phyloP scores from a whole-genome alignment of 30 jellyfish, hydroid and myxozoan species.

The Turritopsis dohrnii region DNA sequence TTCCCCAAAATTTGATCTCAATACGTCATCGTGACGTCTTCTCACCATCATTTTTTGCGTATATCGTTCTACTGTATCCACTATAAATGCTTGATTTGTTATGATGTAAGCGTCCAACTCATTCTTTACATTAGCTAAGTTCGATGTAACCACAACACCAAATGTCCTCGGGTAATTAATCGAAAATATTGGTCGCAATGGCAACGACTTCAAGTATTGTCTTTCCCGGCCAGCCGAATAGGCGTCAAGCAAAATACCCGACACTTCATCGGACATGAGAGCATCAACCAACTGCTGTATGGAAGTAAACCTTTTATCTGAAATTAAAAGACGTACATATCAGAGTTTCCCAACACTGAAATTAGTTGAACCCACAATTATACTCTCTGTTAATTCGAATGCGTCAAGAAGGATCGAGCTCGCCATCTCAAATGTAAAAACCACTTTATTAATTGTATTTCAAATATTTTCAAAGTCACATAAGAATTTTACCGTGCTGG shows the following conservation, averaged over 20 bases:
- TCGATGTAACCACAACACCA: not conserved
- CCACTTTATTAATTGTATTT: too few species aligned
- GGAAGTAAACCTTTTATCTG: not conserved
- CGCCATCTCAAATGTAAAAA: too few species aligned
- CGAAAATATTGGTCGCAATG: not conserved
- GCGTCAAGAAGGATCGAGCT: too few species aligned
- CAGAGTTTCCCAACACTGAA: too few species aligned
- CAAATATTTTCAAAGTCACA: too few species aligned
- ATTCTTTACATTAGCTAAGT: not conserved
- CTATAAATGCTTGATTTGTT: not conserved
- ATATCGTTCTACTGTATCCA: not conserved
- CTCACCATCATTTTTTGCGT: not conserved
- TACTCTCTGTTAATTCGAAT: too few species aligned
- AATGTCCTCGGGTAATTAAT: conserved; percentile 3
- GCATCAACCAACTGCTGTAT: not conserved
- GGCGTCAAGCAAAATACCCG: conserved; percentile 2
- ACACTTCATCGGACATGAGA: not conserved
- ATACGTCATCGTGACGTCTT: too few species aligned
- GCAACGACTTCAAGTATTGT: not conserved
- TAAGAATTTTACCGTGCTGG: too few species aligned
- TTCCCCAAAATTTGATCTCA: too few species aligned
- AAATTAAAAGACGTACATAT: not conserved
- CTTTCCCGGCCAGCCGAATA: conserved; percentile 14
- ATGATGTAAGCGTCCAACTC: not conserved
- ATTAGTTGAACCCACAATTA: too few species aligned